Percentiles rank a stretch among this genome's conserved stretches.
These are phyloP conservation scores for Pyrgilauda ruficollis DNA, from an alignment of 2,113 vertebrate genomes.

Conservation along the genomic window DNA sequence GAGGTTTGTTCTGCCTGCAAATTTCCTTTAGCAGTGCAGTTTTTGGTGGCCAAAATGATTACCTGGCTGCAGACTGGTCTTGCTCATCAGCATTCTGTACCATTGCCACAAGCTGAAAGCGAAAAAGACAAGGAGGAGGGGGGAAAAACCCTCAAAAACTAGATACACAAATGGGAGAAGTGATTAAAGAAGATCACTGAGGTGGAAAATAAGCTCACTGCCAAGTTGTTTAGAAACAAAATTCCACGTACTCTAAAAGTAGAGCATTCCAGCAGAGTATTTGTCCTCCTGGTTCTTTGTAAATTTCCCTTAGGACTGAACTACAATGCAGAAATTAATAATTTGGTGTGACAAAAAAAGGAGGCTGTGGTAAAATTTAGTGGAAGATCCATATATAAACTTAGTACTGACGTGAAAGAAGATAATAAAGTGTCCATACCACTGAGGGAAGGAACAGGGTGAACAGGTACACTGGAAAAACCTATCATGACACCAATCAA, in stretches of 20 bases:
- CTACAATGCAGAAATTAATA: not conserved
- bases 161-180: not conserved
- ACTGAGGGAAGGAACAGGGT: not conserved
- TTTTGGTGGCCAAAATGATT: conserved; percentile 35
- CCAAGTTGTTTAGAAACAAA: conserved; percentile 18
- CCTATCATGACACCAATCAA: not conserved
- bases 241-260: not conserved
- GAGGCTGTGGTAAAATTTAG: not conserved
- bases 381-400: not conserved
- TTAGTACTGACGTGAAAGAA: not conserved
- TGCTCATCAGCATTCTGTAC: conserved; percentile 44
- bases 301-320: not conserved
- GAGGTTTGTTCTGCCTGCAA: not conserved
- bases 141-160: not conserved
- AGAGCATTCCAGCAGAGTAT: not conserved
- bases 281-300: not conserved
- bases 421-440: not conserved
- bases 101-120: not conserved
- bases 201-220: conserved; percentile 55
- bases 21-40: not conserved
- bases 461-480: not conserved
- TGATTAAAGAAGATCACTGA: conserved; percentile 44
- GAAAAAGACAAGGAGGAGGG: not conserved
- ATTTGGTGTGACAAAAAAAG: not conserved
- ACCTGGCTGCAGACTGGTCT: not conserved